Evolutionary conservation across 1,140 invertebrate species (phyloP), one percentile per base, ranked within the genome.

Genomic region (Metaphire vulgaris): DNA sequence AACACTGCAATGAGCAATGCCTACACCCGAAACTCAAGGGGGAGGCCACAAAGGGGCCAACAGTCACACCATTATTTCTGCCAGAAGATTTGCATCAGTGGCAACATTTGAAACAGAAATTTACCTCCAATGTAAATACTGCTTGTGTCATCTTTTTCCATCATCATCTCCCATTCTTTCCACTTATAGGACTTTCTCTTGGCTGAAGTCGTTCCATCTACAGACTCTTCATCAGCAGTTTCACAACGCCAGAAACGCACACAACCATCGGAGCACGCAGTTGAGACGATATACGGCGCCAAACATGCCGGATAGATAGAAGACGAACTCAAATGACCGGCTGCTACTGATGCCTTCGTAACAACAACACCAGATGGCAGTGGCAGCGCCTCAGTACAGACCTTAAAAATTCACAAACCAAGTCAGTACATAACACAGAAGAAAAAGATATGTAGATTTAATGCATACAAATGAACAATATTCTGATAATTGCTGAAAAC

Each of bases 301-400:
- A 96, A 92, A 86, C 96, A 99, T 66, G 96, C 96, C 28, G 97
- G 96, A 87, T 99, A 99, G 81, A 99, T 97, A 41, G 95, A 97
- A 0, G 96, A 95, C n/a, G 96, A 98, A 83, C 95, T 96, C 30
- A 98, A 87, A 87, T 99, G 96, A 0, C 97, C 96, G 1, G 96
- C 96, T 0, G 96, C 93, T 2, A 95, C 93, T 0, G 93, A 90
- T 0, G 95, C 95, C 85, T 95, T 92, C 74, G 96, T 91, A 1
- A 97, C 92, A 84, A 95, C 92, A 16, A 98, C 94, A 33, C 92
- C 93, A 76, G 93, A 91, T 0, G 95, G 95, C 29, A 98, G 85
- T 0, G 92, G 91, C 64, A 98, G 87, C 71, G 92, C 90, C 85
- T 96, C 92, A 15, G 91, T 91, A 83, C 92, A 95, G 6, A 93